Evolutionary conservation across 2,888 invertebrate genomes (phyloP), one percentile per base, ranked within the genome.

Genomic region (Xanthorhoe spadicearia): DNA sequence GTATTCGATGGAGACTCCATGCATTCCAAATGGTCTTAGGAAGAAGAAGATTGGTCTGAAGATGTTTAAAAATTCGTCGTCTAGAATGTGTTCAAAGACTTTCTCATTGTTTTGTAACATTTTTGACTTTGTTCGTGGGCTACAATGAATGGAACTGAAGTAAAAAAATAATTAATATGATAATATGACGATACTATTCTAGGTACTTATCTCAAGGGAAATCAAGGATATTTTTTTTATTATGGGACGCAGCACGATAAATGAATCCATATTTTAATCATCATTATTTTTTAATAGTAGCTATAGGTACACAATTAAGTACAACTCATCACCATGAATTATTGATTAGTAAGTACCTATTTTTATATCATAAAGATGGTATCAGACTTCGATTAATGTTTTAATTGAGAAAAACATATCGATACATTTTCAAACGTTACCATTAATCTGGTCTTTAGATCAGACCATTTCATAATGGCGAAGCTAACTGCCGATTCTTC

Each of bases 41-140:
- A 82, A 48, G 2, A 72, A 62, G 63, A 87, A 84, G 32, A 83
- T 73, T 0, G 83, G 81, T 70, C 71, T 75, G 59, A 88, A 89
- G 46, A 84, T 75, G 61, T 73, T 68, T 8, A 84, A 70, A 38
- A 89, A 88, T 35, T 87, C 83, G 5, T 87, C 83, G 32, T 85
- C 84, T 50, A 90, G 71, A 18, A 87, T 78, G 66, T 89, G 87
- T 19, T 74, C 75, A 8, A 67, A 75, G 8, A 69, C 56, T 55
- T 59, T 68, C 23, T 70, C 62, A 8, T 67, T 64, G 28, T 68
- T 64, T 52, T 75, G 69, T 48, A 64, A n/a, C 54, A 68, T 64
- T 43, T 57, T 71, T 23, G 13, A 18, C 32, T 48, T 38, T 35
- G 10, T n/a, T 38, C 19, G 13, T 3, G 38, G 13, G 13, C 2